Base-by-base conservation (phyloP, 1,140 invertebrate genomes). In the Thaumetopoea pityocampa region DNA sequence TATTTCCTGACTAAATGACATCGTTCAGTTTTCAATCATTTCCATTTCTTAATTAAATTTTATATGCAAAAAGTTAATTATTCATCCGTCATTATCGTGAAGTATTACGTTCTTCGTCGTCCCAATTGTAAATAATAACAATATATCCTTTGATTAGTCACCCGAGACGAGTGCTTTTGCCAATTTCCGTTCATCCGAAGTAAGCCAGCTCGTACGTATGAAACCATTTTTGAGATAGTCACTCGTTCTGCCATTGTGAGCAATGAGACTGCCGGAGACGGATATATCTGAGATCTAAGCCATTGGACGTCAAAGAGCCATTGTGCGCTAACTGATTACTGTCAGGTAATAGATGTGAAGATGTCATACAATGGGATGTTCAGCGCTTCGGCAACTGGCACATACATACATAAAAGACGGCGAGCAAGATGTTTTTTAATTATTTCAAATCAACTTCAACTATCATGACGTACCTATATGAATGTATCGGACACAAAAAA, bases 291-390 rank as follows among this genome's bases (percentile, higher is more conserved):
- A 47, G 37, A 49, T 49, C 46, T 49, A 14, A 24, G 18, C 37
- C 46, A 42, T 42, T 42, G 38, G 34, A 11, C 22, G 35, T 49
- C 37, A 49, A 35, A 34, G 46, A 41, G 14, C 45, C 33, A 49
- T 49, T 49, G 46, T 49, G 33, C 37, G 5, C 26, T 41, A 42
- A 36, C 38, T 49, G 37, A 49, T 49, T 49, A 49, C 32, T 29
- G n/a, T 29, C 46, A 49, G 46, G 46, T 49, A 49, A 49, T 42
- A 49, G 38, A 49, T 49, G 46, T 42, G 46, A 42, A 26, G 29
- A 28, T 23, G 15, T 30, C 37, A 16, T 6, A 43, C 36, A 48
- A 48, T 48, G 24, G 45, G 12, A 20, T 48, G 45, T 48, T 48
- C 45, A 20, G 30, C 32, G 17, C 20, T 30, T 30, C 1, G 8